Base-by-base conservation (phyloP, 2,113 vertebrate species). In the Callionymus lyra region DNA sequence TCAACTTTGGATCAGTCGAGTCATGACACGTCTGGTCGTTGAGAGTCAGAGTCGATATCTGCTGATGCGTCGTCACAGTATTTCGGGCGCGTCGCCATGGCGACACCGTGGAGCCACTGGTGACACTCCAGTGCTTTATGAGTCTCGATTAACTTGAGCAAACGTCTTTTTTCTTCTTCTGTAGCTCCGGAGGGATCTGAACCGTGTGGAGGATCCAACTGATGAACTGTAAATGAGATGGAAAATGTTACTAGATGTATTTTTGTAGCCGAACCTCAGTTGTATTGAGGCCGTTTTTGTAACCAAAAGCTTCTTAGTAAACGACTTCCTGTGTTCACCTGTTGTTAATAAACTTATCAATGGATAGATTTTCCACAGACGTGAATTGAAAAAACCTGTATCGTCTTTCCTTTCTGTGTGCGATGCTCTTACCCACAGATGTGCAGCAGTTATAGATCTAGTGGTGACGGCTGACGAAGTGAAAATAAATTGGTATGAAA, bases 261-360 rank as follows among this genome's bases (percentile, higher is more conserved):
- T 80, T 80, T 80, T 80, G 62, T 76, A 80, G 72, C 44, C n/a
- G 54, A 44, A 17, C 72, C 74, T 74, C 67, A 70, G 61, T 68
- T 75, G 59, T 27, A 72, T 69, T 67, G 71, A 67, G 72, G 66
- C 44, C 32, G 56, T 48, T 73, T 73, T 77, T 77, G 44, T 75
- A 73, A 56, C 42, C 53, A 41, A 40, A 68, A 38, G 53, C 50
- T 72, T 27, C 21, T 27, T 27, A 27, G 21, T 8, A 27, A 27
- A 27, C 4, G 11, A 44, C 16, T 44, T 18, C 33, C 10, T 44
- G 27, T 11, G 16, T 10, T 16, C 12, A 31, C 42, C 9, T 4
- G 6, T 44, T 6, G 9, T 12, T 10, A 33, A 12, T 6, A 12
- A 10, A 9, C 16, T 16, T n/a, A n/a, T n/a, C n/a, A n/a, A n/a